phyloP scores from a whole-genome alignment of 2,888 invertebrate genomes.

The Nebria brevicollis region DNA sequence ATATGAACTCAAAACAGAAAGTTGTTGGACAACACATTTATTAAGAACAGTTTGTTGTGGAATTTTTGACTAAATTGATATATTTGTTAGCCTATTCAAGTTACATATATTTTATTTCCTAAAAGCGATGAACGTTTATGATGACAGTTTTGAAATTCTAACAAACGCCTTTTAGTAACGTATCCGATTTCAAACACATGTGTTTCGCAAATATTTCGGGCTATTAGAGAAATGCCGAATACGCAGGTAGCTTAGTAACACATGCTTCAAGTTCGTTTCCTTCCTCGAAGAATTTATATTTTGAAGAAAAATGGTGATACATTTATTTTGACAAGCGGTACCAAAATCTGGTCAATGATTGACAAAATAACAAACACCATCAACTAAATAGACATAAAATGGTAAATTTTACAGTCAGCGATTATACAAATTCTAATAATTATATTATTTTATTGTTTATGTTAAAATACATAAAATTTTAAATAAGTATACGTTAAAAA shows the following conservation, averaged over 20 bases:
- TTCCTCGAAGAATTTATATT: not conserved
- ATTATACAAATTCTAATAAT: too few species aligned
- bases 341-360: too few species aligned
- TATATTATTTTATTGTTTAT: too few species aligned
- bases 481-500: too few species aligned
- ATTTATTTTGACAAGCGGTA: too few species aligned
- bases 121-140: not conserved
- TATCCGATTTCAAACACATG: not conserved
- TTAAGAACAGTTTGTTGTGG: not conserved
- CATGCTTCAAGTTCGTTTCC: not conserved
- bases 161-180: conserved; percentile 1
- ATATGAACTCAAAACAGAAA: not conserved
- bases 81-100: not conserved
- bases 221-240: not conserved
- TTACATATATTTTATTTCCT: not conserved
- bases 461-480: too few species aligned
- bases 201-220: not conserved
- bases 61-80: not conserved
- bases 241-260: not conserved
- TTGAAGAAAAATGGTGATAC: too few species aligned
- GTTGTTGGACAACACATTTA: not conserved
- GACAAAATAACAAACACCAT: too few species aligned
- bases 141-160: not conserved
- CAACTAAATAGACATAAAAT: too few species aligned
- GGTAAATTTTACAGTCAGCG: too few species aligned